Evolutionary conservation across 2,888 invertebrate genomes (phyloP).

Genomic region (Deroplatys truncata): DNA sequence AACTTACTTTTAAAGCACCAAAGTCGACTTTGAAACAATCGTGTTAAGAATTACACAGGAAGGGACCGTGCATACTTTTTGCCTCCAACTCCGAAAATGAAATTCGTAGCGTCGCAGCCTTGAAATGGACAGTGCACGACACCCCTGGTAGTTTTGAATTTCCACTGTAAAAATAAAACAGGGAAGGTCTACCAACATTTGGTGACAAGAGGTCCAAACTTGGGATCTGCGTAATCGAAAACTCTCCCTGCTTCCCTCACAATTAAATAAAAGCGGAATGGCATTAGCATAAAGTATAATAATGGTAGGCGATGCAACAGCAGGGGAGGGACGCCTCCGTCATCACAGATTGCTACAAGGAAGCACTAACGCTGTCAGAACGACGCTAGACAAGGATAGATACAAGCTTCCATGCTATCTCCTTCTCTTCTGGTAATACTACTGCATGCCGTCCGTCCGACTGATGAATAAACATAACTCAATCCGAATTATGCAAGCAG

Average conservation of each 20-base stretch:
- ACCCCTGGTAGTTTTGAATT: background rate
- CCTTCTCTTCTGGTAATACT: background rate
- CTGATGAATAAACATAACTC: slow-evolving; percentile 26
- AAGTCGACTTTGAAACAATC: too few species aligned
- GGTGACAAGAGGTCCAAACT: background rate
- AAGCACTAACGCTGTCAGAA: background rate
- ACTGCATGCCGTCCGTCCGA: background rate
- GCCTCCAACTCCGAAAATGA: background rate
- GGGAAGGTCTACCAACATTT: background rate
- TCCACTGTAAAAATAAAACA: background rate
- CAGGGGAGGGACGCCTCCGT: background rate
- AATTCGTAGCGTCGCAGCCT: background rate
- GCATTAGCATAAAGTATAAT: slow-evolving; percentile 1
- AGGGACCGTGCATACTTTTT: background rate
- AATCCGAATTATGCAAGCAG: slow-evolving; percentile 25
- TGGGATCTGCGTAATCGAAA: background rate
- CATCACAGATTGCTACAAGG: slow-evolving; percentile 1
- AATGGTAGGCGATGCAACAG: background rate
- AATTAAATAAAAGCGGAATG: background rate
- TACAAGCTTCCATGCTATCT: background rate
- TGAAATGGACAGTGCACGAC: background rate
- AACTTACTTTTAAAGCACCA: too few species aligned
- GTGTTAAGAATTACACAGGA: too few species aligned
- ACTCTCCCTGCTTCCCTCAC: background rate
- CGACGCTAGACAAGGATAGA: background rate